These are phyloP conservation scores for Drosophila azteca DNA, from an alignment of 1,140 invertebrate species.

Conservation along the genomic window DNA sequence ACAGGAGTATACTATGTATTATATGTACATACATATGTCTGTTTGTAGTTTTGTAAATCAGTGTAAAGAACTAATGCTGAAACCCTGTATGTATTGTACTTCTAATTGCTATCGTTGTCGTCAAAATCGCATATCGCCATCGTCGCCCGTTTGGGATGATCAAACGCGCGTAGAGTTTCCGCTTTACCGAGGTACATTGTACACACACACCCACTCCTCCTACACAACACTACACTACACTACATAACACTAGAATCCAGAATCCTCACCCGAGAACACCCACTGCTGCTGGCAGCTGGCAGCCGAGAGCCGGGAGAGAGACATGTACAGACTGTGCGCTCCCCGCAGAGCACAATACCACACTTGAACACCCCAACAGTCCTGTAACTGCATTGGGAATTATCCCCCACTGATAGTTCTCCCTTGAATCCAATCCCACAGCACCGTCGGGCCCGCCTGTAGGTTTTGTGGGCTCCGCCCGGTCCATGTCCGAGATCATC, in stretches of 20 bases:
- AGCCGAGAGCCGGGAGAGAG: too few relatives aligned
- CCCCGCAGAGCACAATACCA: conserved; percentile 6
- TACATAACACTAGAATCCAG: neutral
- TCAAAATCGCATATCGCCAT: conserved; percentile 59
- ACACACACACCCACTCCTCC: conserved; percentile 19
- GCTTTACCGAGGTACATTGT: conserved; percentile 80
- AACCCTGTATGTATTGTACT: conserved; percentile 71
- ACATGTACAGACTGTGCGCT: neutral
- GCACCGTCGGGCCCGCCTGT: conserved; percentile 95
- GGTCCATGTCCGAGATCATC: conserved; percentile 97
- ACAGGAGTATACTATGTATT: too few relatives aligned
- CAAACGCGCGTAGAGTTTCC: conserved; percentile 77
- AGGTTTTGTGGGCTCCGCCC: conserved; percentile 95
- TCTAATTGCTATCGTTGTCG: conserved; percentile 73
- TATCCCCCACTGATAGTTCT: conserved; percentile 5
- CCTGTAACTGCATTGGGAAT: neutral
- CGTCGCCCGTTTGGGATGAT: conserved; percentile 51
- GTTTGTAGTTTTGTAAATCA: conserved; percentile 15
- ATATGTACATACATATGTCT: neutral
- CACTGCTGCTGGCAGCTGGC: too few relatives aligned
- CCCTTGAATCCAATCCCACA: conserved; percentile 68
- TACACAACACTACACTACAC: neutral
- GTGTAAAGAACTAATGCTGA: conserved; percentile 70
- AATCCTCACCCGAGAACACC: too few relatives aligned
- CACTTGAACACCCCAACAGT: neutral